phyloP scores from a whole-genome alignment of 2,797 vertebrate genomes.

The Chromobotia macracanthus region DNA sequence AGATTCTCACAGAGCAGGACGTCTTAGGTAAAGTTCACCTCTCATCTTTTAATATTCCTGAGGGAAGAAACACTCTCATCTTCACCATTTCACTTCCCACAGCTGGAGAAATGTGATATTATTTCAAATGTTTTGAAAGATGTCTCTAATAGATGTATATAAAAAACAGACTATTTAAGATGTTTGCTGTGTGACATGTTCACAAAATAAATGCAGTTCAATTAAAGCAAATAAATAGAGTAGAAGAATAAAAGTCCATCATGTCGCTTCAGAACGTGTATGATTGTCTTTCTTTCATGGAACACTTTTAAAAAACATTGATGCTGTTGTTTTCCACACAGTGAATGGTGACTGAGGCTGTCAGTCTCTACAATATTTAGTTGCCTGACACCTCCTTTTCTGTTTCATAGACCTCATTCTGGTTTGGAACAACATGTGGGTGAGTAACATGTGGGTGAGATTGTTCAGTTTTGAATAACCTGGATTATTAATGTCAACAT shows the following conservation, averaged over 20 bases:
- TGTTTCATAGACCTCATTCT: no score
- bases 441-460: no score
- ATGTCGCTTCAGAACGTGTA: no score
- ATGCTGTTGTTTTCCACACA: neutral
- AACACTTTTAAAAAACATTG: no score
- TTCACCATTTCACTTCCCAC: slow-evolving; percentile 8
- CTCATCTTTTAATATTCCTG: slow-evolving; percentile 26
- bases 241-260: neutral
- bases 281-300: no score
- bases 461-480: no score
- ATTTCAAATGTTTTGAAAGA: no score
- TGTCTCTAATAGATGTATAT: neutral
- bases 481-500: no score
- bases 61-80: slow-evolving; percentile 12
- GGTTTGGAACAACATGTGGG: neutral
- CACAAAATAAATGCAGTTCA: neutral
- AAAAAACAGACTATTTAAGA: neutral
- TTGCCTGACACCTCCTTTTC: no score
- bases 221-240: neutral
- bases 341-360: neutral
- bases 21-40: slow-evolving; percentile 48
- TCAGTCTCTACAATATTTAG: no score
- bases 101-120: neutral
- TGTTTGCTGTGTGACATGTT: slow-evolving; percentile 3
- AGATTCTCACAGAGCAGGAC: slow-evolving; percentile 6